A percentile compares a stretch with the other conserved stretches of the same genome.
phyloP scores from a whole-genome alignment of 2,888 invertebrate species.

The Eurytoma adleriae region DNA sequence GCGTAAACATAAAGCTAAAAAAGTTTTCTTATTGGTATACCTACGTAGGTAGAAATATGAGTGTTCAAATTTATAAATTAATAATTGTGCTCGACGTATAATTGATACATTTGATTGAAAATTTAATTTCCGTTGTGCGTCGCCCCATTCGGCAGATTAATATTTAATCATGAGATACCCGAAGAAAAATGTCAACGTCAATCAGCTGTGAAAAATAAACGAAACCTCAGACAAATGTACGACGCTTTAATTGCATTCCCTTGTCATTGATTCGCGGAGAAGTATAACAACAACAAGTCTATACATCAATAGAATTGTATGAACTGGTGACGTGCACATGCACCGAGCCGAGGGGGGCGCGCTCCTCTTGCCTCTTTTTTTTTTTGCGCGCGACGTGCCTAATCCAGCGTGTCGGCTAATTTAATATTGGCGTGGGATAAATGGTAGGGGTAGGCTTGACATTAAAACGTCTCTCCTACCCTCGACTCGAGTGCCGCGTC shows the following conservation, averaged over 20 bases:
- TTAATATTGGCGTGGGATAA: slow-evolving; percentile 43
- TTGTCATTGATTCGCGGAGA: slow-evolving; percentile 4
- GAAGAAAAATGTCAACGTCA: no score
- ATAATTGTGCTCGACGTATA: no score
- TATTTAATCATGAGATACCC: no score
- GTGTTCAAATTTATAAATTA: no score
- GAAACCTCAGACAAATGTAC: background rate
- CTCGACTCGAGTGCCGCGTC: background rate
- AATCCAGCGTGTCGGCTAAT: slow-evolving; percentile 44
- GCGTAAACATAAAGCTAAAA: no score
- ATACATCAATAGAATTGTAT: slow-evolving; percentile 1
- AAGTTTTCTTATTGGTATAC: no score
- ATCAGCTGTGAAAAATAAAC: no score
- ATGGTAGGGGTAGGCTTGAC: slow-evolving; percentile 47
- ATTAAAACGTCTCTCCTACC: slow-evolving; percentile 34
- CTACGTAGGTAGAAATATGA: no score
- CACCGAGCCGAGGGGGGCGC: background rate
- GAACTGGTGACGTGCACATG: background rate
- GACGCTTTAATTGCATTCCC: background rate
- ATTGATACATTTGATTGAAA: no score
- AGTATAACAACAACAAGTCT: background rate
- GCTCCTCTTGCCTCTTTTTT: background rate
- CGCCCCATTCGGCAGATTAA: no score
- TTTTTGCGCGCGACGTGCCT: slow-evolving; percentile 25
- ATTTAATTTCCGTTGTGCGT: no score